A percentile compares a stretch with the other conserved stretches of the same genome.
Conservation (phyloP, 2,113 vertebrate species). For the Mustela lutreola region DNA sequence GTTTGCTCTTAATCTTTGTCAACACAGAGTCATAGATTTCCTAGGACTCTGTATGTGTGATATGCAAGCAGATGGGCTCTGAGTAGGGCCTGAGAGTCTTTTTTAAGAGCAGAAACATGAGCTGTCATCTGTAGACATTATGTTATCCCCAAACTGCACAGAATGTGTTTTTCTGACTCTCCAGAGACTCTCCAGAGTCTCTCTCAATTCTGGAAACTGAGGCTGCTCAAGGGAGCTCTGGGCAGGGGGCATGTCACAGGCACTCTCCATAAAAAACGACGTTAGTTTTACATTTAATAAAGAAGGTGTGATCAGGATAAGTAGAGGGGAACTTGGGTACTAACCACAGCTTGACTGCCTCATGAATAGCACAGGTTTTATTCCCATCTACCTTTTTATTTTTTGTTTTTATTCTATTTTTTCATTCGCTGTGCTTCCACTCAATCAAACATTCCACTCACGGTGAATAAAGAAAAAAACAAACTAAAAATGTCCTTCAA, state of each 20-base stretch:
- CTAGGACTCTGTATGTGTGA: not conserved
- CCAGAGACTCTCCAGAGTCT: too few species aligned
- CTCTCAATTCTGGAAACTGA: not conserved
- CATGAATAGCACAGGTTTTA: not conserved
- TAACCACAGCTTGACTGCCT: too few species aligned
- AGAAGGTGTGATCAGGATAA: not conserved
- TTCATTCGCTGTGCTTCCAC: not conserved
- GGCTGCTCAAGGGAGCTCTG: not conserved
- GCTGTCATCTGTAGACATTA: not conserved
- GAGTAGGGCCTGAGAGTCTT: not conserved
- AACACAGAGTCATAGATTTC: not conserved
- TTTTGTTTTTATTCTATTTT: not conserved
- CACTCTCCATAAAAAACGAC: not conserved
- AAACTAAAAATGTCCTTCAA: not conserved
- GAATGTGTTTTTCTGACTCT: not conserved
- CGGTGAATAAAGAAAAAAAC: not conserved
- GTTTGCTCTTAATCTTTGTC: conserved; percentile 31
- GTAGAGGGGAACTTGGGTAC: not conserved
- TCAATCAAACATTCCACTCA: not conserved
- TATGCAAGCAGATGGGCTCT: not conserved
- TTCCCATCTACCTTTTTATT: not conserved
- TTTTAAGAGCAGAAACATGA: not conserved
- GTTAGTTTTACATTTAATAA: not conserved
- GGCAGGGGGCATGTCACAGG: not conserved
- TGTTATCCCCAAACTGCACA: not conserved